phyloP scores from a whole-genome alignment of 2,797 vertebrate species.

The Smutsia gigantea region DNA sequence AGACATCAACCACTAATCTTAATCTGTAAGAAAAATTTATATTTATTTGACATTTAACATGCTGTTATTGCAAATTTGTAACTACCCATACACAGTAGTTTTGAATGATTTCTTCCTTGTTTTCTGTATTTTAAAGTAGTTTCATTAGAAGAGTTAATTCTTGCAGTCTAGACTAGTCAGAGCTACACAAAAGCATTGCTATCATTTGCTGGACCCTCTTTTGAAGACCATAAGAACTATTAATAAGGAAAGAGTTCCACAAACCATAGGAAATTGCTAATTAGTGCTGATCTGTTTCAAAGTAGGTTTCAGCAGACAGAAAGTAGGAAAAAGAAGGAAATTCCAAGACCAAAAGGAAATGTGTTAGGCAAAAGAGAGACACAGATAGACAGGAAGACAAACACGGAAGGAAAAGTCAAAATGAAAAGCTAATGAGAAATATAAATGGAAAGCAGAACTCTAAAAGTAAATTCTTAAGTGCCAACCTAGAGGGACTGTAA shows the following conservation, averaged over 20 bases:
- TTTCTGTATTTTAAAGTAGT: not conserved
- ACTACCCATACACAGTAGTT: not conserved
- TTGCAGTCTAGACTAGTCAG: not conserved
- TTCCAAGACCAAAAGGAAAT: not conserved
- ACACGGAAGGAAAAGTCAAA: not conserved
- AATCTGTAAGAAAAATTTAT: not conserved
- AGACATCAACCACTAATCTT: not conserved
- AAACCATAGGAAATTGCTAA: not conserved
- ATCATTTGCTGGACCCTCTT: not conserved
- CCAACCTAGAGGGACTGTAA: not conserved
- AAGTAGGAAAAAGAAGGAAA: not conserved
- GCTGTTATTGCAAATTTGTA: not conserved
- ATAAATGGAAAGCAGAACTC: not conserved
- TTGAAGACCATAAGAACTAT: not conserved
- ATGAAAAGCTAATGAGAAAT: not conserved
- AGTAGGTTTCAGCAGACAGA: not conserved
- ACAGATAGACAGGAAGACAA: not conserved
- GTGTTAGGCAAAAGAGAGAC: not conserved
- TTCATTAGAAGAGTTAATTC: not conserved
- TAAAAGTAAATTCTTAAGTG: not conserved
- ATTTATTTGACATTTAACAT: not conserved
- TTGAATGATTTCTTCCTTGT: not conserved
- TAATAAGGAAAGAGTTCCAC: not conserved
- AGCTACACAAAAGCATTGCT: not conserved
- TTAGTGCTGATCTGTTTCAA: not conserved